These are phyloP conservation scores for Cryptus armator DNA, from an alignment of 2,888 invertebrate species.

Conservation along the genomic window DNA sequence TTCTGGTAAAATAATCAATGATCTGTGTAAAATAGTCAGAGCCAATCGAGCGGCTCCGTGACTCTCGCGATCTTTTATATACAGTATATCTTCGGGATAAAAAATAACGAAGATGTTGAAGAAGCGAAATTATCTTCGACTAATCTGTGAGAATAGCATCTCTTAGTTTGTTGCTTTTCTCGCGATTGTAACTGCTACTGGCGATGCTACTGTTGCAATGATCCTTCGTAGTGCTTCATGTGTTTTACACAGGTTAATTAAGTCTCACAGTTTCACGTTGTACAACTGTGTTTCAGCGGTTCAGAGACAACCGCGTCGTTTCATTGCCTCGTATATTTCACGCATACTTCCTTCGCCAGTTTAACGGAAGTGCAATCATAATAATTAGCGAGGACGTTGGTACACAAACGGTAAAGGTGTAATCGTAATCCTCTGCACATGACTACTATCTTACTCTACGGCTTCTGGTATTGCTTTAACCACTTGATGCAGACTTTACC, in stretches of 20 bases:
- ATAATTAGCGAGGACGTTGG: slow-evolving; percentile 57
- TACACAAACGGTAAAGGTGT: slow-evolving; percentile 51
- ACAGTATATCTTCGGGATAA: background rate
- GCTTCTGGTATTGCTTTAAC: slow-evolving; percentile 24
- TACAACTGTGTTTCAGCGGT: background rate
- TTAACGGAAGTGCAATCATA: slow-evolving; percentile 68
- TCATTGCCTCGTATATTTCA: slow-evolving; percentile 57
- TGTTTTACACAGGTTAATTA: slow-evolving; percentile 54
- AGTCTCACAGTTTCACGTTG: slow-evolving; percentile 4
- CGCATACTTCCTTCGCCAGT: slow-evolving; percentile 30
- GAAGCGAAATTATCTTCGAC: background rate
- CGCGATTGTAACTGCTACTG: background rate
- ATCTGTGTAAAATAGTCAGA: background rate
- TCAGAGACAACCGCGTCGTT: slow-evolving; percentile 18
- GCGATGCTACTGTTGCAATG: slow-evolving; percentile 1
- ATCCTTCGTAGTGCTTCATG: background rate
- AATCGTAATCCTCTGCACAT: background rate
- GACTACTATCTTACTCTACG: background rate
- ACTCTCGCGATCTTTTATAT: background rate
- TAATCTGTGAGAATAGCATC: slow-evolving; percentile 9
- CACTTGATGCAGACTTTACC: background rate
- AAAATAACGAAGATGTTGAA: background rate
- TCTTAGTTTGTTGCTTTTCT: background rate
- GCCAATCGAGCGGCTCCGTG: background rate
- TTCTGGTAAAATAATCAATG: background rate